Evolutionary conservation across 2,113 vertebrate genomes (phyloP).

Genomic region (Telmatochromis brichardi): DNA sequence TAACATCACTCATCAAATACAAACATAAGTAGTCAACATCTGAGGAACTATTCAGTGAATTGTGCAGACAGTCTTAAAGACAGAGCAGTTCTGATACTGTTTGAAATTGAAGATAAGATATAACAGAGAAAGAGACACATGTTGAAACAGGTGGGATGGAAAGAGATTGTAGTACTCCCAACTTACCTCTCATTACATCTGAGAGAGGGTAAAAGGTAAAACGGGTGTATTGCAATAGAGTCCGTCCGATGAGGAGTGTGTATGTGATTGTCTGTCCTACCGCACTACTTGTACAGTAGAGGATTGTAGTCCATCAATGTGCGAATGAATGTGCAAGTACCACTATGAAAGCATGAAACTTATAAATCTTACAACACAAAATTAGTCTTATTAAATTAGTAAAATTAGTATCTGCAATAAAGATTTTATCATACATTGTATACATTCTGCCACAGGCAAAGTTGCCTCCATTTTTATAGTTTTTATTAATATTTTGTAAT

Average conservation of each 20-base stretch:
- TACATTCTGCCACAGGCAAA: too few species aligned
- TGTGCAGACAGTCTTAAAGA: background rate
- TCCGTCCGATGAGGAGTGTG: background rate
- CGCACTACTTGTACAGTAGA: background rate
- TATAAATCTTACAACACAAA: too few species aligned
- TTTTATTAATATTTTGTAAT: too few species aligned
- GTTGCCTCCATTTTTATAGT: too few species aligned
- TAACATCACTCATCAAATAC: background rate
- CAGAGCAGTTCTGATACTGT: background rate
- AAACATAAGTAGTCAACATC: background rate
- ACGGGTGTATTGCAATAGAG: background rate
- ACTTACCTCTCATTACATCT: background rate
- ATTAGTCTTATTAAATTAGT: too few species aligned
- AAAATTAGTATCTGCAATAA: too few species aligned
- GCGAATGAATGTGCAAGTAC: background rate
- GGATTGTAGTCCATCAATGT: background rate
- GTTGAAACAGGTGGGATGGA: background rate
- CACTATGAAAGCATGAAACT: too few species aligned
- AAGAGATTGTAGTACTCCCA: background rate
- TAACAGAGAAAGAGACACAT: background rate
- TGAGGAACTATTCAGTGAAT: background rate
- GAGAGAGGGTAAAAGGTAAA: background rate
- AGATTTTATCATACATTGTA: too few species aligned
- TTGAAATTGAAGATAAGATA: background rate
- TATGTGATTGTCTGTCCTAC: background rate